Base-by-base conservation (phyloP, 2,888 invertebrate genomes). In the Ennomos quercinarius region DNA sequence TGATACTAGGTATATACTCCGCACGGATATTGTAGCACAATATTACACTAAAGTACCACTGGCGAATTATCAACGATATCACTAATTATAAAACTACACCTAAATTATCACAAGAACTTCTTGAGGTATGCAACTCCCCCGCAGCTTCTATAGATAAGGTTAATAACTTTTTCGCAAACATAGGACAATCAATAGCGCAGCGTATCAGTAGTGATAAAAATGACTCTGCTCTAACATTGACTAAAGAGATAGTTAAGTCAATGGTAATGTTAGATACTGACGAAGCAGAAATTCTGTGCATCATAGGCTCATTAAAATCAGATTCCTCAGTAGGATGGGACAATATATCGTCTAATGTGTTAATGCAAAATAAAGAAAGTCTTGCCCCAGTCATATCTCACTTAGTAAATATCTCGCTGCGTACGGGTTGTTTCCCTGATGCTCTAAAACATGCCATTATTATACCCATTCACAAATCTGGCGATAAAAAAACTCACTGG, bases 371-470 rank as follows among this genome's bases (percentile, higher is more conserved):
- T 17, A 17, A 17, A 17, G 17, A 17, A 17, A 17, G 2, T 17
- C 17, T 17, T 1, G 17, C 17, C 17, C 17, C 17, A 17, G 17
- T 17, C 17, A 17, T 17, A 17, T 17, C 17, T 17, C 17, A 17
- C 17, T 17, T 17, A 17, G 17, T 17, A 17, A 17, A 17, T 17
- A 17, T 17, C 1, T 17, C 17, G 1, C 1, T 39, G 6, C 10
- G 6, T 39, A 39, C 39, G 10, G 11, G 11, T n/a, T 39, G 39
- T 39, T 39, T 39, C 5, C 39, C 39, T 6, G 9, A 5, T n/a
- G 39, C 39, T n/a, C 39, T 39, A n/a, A 39, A 39, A 39, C 39
- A 39, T 39, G 39, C 11, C 11, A n/a, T 39, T 40, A 39, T 39
- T 39, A 11, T n/a, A 10, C 39, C 39, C 6, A 39, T 39, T n/a